phyloP scores from a whole-genome alignment of 2,113 vertebrate species.

The Malurus melanocephalus region DNA sequence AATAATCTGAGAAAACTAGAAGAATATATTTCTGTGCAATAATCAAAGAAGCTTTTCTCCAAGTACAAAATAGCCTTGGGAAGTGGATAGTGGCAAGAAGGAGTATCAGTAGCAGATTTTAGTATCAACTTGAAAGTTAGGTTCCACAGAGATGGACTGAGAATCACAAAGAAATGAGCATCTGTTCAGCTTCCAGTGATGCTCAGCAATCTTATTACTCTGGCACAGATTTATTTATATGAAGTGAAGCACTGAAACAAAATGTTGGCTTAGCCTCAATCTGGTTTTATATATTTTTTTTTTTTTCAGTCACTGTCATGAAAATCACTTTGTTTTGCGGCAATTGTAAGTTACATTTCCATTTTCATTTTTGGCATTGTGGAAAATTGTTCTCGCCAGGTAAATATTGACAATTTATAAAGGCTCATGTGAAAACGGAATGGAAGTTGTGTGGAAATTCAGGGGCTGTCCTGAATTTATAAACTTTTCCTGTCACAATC shows the following conservation, averaged over 20 bases:
- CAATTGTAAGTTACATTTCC: neutral
- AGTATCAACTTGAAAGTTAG: neutral
- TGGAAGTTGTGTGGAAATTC: neutral
- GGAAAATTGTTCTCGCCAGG: neutral
- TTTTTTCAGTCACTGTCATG: neutral
- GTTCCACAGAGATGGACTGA: neutral
- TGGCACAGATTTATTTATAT: slow-evolving; percentile 37
- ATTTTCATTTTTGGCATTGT: neutral
- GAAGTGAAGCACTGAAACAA: slow-evolving; percentile 15
- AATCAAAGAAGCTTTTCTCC: neutral
- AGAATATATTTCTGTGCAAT: neutral
- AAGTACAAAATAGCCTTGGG: neutral
- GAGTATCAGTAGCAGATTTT: neutral
- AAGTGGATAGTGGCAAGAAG: neutral
- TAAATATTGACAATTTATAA: slow-evolving; percentile 1
- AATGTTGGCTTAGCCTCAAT: slow-evolving; percentile 21
- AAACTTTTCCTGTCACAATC: neutral
- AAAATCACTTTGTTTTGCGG: slow-evolving; percentile 1
- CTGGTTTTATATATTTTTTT: neutral
- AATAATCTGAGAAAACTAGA: neutral
- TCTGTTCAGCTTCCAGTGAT: slow-evolving; percentile 30
- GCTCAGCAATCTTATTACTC: slow-evolving; percentile 25
- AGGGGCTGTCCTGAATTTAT: neutral
- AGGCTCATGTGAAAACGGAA: neutral
- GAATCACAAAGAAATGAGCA: slow-evolving; percentile 31